Percentiles rank a stretch among this genome's conserved stretches.
Conservation (phyloP, 2,888 invertebrate genomes). For the Spicauda simplicius region DNA sequence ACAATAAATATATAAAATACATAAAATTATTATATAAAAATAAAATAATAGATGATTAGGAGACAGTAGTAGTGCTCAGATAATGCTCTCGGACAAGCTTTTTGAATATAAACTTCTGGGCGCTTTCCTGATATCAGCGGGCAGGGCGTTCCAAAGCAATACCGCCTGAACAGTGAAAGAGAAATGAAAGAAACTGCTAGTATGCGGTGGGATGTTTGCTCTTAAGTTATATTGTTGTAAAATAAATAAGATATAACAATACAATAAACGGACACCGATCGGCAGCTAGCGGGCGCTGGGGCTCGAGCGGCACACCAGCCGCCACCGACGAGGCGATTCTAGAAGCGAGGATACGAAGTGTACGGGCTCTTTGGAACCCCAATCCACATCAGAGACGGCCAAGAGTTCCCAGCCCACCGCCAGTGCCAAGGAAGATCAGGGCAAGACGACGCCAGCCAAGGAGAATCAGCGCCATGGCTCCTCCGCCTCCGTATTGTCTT, state of each 20-base stretch:
- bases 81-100: no score
- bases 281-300: slow-evolving; percentile 84
- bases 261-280: slow-evolving; percentile 70
- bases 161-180: no score
- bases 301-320: slow-evolving; percentile 63
- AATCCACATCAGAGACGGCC: slow-evolving; percentile 40
- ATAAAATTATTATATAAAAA: no score
- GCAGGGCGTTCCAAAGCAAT: no score
- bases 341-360: slow-evolving; percentile 64
- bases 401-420: slow-evolving; percentile 61
- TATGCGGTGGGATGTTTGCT: no score
- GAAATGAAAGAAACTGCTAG: no score
- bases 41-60: no score
- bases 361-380: slow-evolving; percentile 62
- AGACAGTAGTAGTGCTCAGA: no score
- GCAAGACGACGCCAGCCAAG: slow-evolving; percentile 71
- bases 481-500: slow-evolving; percentile 67
- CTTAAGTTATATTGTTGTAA: background rate
- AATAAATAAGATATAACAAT: slow-evolving; percentile 22
- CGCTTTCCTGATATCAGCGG: no score
- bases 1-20: no score
- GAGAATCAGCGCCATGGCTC: slow-evolving; percentile 58
- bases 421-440: slow-evolving; percentile 68
- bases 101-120: no score
- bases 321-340: slow-evolving; percentile 62